Evolutionary conservation across 2,888 invertebrate genomes (phyloP), one percentile per base, ranked within the genome.

Genomic region (Heliconius ethilla): DNA sequence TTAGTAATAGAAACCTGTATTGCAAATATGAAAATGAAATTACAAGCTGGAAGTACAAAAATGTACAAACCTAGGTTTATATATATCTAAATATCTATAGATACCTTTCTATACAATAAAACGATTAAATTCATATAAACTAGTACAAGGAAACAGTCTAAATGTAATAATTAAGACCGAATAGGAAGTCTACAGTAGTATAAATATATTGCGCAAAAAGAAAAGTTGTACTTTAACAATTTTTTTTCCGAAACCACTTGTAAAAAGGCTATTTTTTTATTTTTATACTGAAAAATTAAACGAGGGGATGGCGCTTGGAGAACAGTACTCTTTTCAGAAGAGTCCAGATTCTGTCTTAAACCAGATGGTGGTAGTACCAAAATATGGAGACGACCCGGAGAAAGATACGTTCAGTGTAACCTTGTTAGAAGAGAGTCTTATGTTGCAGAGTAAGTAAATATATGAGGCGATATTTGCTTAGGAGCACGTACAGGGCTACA

Each of bases 131-230:
- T 40, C 37, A 13, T 25, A 67, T 40, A 40, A 55, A 45, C 27
- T 59, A n/a, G 27, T 40, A 40, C 67, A 62, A 62, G 69, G 75
- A 62, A 45, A 75, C 27, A 62, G 40, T 70, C n/a, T 62, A 62
- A 69, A 62, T 75, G 62, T 62, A 59, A 67, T 75, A 69, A 37
- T 62, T 45, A 75, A 51, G 69, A 18, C 27, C 15, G 7, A 70
- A 29, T 69, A 69, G 75, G 59, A 75, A 70, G 29, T 69, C 62
- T 25, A 70, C 15, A 69, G 6, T 25, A 4, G 29, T 75, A 40
- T 1, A 37, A 62, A 69, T 69, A 59, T 15, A 70, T 63, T 63
- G 29, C 63, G 76, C 33, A 76, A 76, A 45, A 63, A 63, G 76
- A 76, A 63, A 76, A 75, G 75, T 69, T 66, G 59, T 62, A 29